Conservation (phyloP, 2,113 vertebrate genomes). For the Percopsis transmontana region DNA sequence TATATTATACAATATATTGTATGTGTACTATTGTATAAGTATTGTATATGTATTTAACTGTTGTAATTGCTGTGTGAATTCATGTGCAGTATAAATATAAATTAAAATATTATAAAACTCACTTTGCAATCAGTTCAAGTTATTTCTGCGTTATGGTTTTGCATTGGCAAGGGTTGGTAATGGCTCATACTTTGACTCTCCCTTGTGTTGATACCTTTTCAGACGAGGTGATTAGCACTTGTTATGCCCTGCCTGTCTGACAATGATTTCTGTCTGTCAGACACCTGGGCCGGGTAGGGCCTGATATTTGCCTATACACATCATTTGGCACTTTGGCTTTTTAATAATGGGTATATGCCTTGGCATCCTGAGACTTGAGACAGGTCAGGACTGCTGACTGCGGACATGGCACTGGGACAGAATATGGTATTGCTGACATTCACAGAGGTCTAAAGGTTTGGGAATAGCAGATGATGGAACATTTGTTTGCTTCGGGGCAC, state of each 20-base stretch:
- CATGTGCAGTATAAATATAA: too few relatives aligned
- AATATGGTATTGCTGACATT: conserved; percentile 75
- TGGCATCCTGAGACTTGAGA: conserved; percentile 66
- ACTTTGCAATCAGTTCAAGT: too few relatives aligned
- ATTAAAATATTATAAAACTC: too few relatives aligned
- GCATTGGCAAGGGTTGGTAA: conserved; percentile 46
- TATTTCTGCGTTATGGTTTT: not conserved
- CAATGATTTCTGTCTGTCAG: conserved; percentile 67
- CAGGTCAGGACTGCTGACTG: conserved; percentile 34
- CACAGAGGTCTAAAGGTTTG: conserved; percentile 70
- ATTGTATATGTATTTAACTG: too few relatives aligned
- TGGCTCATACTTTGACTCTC: conserved; percentile 59
- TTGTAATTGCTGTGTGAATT: too few relatives aligned
- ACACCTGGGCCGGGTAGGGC: conserved; percentile 57
- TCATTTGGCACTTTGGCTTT: conserved; percentile 53
- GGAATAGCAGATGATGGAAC: conserved; percentile 69
- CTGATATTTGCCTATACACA: conserved; percentile 74
- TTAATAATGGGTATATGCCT: conserved; percentile 28
- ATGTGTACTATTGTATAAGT: too few relatives aligned
- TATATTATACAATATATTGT: too few relatives aligned
- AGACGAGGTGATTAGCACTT: conserved; percentile 71
- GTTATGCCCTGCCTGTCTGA: conserved; percentile 53
- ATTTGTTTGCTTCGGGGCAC: conserved; percentile 78
- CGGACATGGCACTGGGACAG: conserved; percentile 35
- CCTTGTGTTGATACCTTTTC: conserved; percentile 75